Conservation (phyloP, 2,888 invertebrate species). For the Mechanitis mazaeus region DNA sequence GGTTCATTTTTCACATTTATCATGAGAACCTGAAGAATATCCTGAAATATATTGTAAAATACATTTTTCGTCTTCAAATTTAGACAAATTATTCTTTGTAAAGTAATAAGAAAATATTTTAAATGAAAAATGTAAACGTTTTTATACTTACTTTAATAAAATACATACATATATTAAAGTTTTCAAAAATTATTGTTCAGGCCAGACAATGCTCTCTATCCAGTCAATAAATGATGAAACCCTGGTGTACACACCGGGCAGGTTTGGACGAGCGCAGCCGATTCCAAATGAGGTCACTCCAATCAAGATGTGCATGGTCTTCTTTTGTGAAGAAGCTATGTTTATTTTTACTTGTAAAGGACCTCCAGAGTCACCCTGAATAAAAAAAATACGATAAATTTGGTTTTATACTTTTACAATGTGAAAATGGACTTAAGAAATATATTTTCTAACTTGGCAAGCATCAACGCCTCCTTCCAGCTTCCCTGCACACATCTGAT, state of each 20-base stretch:
- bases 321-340: slow-evolving; percentile 12
- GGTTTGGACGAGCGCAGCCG: slow-evolving; percentile 31
- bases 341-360: slow-evolving; percentile 72
- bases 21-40: slow-evolving; percentile 11
- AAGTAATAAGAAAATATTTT: no score
- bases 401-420: not conserved
- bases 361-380: slow-evolving; percentile 84
- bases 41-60: not conserved
- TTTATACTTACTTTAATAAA: no score
- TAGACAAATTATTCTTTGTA: no score
- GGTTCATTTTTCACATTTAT: slow-evolving; percentile 18
- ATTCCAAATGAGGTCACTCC: slow-evolving; percentile 43
- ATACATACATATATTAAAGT: no score
- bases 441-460: slow-evolving; percentile 33
- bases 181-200: not conserved
- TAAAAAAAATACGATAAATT: slow-evolving; percentile 8
- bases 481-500: slow-evolving; percentile 41
- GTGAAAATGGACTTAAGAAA: not conserved
- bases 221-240: slow-evolving; percentile 37
- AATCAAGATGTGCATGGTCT: slow-evolving; percentile 34
- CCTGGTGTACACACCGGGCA: slow-evolving; percentile 38
- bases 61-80: no score
- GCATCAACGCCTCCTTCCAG: slow-evolving; percentile 36
- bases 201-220: slow-evolving; percentile 41
- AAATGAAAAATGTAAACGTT: slow-evolving; percentile 5